Evolutionary conservation across 2,888 invertebrate species (phyloP).

Genomic region (Himalopsyche japonica): DNA sequence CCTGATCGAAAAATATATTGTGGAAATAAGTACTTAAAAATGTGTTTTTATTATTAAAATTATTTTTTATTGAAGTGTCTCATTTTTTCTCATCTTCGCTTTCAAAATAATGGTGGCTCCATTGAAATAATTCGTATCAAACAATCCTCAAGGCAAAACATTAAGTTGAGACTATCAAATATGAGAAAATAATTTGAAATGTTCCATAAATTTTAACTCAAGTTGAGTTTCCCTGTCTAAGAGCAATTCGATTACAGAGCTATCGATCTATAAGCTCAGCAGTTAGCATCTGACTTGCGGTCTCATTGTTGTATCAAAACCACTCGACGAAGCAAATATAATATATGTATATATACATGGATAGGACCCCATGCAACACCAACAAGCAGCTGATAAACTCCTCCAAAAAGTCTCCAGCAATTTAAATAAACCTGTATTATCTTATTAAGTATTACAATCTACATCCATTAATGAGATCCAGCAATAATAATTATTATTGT

Average conservation of each 20-base stretch:
- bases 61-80: no score
- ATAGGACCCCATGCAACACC: not conserved
- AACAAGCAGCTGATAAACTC: not conserved
- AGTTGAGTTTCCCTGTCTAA: not conserved
- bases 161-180: no score
- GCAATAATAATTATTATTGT: not conserved
- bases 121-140: no score
- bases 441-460: not conserved
- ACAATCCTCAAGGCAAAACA: no score
- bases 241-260: not conserved
- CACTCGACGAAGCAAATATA: not conserved
- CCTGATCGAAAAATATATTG: no score
- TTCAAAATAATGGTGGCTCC: no score
- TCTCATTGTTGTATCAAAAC: not conserved
- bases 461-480: not conserved
- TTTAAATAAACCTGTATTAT: not conserved
- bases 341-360: not conserved
- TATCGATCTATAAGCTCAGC: not conserved
- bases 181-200: no score
- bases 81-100: no score
- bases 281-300: not conserved
- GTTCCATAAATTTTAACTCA: no score
- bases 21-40: no score
- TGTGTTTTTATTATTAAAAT: no score
- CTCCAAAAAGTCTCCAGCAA: not conserved